Percentiles rank a stretch among this genome's conserved stretches.
phyloP scores from a whole-genome alignment of 2,888 invertebrate species.

The Parnassius apollo region DNA sequence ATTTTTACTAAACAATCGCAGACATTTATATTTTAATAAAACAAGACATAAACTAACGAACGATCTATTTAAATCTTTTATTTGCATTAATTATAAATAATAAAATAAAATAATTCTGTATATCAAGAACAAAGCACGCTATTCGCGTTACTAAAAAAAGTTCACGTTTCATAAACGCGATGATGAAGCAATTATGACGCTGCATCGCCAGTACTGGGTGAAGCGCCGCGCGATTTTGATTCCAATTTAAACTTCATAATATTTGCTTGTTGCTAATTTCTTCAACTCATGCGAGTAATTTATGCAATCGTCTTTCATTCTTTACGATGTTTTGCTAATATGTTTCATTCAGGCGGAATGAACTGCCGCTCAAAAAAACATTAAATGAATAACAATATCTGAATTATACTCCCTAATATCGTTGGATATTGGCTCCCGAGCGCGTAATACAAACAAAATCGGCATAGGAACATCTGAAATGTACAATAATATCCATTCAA shows the following conservation, averaged over 20 bases:
- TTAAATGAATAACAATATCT: conserved; percentile 4
- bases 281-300: conserved; percentile 21
- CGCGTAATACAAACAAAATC: conserved; percentile 56
- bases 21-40: not conserved
- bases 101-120: too few relatives aligned
- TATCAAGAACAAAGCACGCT: conserved; percentile 1
- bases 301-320: conserved; percentile 20
- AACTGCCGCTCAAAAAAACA: not conserved
- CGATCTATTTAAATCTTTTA: too few relatives aligned
- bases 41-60: too few relatives aligned
- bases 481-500: conserved; percentile 57
- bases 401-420: not conserved
- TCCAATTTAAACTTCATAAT: conserved; percentile 43
- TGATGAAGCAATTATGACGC: conserved; percentile 63
- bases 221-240: conserved; percentile 45
- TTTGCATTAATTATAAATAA: too few relatives aligned
- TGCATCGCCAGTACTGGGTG: conserved; percentile 44
- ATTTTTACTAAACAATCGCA: not conserved
- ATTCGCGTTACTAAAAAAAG: conserved; percentile 9
- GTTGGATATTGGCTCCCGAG: conserved; percentile 43
- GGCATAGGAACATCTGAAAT: conserved; percentile 51
- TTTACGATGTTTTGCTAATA: conserved; percentile 15
- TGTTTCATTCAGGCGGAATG: not conserved
- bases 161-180: conserved; percentile 44
- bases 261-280: conserved; percentile 21